Conservation (phyloP, 2,113 vertebrate genomes). For the Brachyhypopomus occidentalis region DNA sequence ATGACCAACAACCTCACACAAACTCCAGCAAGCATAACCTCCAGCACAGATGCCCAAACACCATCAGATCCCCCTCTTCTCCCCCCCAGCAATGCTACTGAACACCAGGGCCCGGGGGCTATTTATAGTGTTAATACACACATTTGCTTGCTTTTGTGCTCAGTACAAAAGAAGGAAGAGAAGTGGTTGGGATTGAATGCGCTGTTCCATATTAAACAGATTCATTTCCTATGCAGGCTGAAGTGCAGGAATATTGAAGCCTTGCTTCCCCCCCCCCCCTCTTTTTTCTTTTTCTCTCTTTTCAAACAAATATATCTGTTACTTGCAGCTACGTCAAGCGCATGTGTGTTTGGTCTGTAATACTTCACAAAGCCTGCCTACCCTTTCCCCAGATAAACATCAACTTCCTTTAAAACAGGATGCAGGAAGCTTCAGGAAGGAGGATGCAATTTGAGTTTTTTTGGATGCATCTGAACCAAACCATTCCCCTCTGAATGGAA, state of each 20-base stretch:
- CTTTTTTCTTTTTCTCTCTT: not conserved
- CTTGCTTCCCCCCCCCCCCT: not conserved
- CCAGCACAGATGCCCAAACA: conserved; percentile 2
- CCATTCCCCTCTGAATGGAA: not conserved
- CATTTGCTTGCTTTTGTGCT: conserved; percentile 44
- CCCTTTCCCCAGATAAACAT: not conserved
- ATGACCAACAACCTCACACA: not conserved
- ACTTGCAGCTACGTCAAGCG: too few species aligned
- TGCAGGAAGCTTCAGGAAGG: not conserved
- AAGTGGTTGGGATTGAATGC: conserved; percentile 45
- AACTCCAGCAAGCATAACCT: conserved; percentile 35
- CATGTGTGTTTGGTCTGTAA: not conserved
- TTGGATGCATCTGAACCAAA: not conserved
- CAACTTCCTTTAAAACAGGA: not conserved
- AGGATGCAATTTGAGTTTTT: not conserved
- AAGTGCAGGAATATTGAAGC: conserved; percentile 3
- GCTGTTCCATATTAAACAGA: conserved; percentile 32
- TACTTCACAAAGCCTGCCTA: not conserved
- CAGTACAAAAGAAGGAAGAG: conserved; percentile 42
- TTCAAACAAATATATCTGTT: not conserved
- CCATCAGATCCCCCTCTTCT: not conserved
- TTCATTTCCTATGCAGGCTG: conserved; percentile 17
- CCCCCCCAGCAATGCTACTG: conserved; percentile 9
- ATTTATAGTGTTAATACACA: conserved; percentile 52
- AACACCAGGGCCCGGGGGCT: conserved; percentile 26